Conservation (phyloP, 1,140 invertebrate genomes). For the Chrysomallon squamiferum region DNA sequence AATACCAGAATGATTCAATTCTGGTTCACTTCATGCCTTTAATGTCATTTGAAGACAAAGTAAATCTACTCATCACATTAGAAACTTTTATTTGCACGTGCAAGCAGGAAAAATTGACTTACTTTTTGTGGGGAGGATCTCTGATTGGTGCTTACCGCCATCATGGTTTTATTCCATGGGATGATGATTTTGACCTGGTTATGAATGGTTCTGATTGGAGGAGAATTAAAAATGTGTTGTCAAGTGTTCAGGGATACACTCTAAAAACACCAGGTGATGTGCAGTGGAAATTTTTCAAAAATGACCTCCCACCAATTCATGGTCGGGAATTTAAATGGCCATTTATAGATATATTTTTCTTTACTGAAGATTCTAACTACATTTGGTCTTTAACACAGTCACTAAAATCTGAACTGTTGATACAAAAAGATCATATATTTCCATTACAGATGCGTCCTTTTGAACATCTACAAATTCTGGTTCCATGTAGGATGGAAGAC, state of each 20-base stretch:
- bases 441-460: slow-evolving; percentile 17
- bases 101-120: slow-evolving; percentile 23
- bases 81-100: slow-evolving; percentile 5
- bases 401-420: slow-evolving; percentile 7
- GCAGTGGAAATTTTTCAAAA: slow-evolving; percentile 29
- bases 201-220: slow-evolving; percentile 26
- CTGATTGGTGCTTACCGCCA: slow-evolving; percentile 36
- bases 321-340: slow-evolving; percentile 20
- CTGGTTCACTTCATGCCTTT: slow-evolving; percentile 3
- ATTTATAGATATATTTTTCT: slow-evolving; percentile 37
- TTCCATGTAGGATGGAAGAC: slow-evolving; percentile 8
- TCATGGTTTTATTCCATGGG: slow-evolving; percentile 41
- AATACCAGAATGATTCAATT: no score
- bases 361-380: slow-evolving; percentile 19
- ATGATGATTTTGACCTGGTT: slow-evolving; percentile 38
- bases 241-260: slow-evolving; percentile 8
- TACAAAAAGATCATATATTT: slow-evolving; percentile 16
- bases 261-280: slow-evolving; percentile 3
- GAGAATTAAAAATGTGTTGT: slow-evolving; percentile 11
- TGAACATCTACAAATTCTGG: slow-evolving; percentile 12
- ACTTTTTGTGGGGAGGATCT: slow-evolving; percentile 26
- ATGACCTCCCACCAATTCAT: neutral
- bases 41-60: slow-evolving; percentile 1
- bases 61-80: slow-evolving; percentile 8
- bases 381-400: slow-evolving; percentile 16